Evolutionary conservation across 2,888 invertebrate genomes (phyloP).

Genomic region (Cistogaster globosa): DNA sequence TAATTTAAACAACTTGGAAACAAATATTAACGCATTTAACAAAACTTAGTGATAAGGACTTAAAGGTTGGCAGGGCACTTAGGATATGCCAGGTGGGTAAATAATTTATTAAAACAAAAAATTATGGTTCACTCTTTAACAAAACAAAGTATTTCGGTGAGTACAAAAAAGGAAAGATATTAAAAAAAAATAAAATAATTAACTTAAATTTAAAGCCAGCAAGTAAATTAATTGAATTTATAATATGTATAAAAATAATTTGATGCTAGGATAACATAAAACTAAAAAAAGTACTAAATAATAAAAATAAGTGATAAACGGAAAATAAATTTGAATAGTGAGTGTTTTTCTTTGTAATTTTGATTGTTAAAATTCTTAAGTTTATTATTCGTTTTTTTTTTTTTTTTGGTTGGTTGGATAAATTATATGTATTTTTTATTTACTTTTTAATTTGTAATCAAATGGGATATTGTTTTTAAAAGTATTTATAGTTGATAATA

Average conservation of each 20-base stretch:
- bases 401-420: slow-evolving; percentile 24
- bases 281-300: slow-evolving; percentile 7
- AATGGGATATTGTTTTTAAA: slow-evolving; percentile 59
- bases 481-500: slow-evolving; percentile 47
- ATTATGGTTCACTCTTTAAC: slow-evolving; percentile 59
- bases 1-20: slow-evolving; percentile 57
- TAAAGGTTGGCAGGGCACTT: slow-evolving; percentile 43
- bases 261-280: slow-evolving; percentile 61
- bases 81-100: slow-evolving; percentile 51
- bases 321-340: slow-evolving; percentile 55
- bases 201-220: slow-evolving; percentile 68
- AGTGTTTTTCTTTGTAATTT: slow-evolving; percentile 56
- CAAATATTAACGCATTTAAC: slow-evolving; percentile 67
- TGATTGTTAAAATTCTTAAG: slow-evolving; percentile 51
- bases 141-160: slow-evolving; percentile 72
- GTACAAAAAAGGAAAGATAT: slow-evolving; percentile 39
- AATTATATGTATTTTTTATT: slow-evolving; percentile 13
- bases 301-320: slow-evolving; percentile 54
- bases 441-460: slow-evolving; percentile 59
- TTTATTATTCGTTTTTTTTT: slow-evolving; percentile 23
- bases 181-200: slow-evolving; percentile 31
- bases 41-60: slow-evolving; percentile 60
- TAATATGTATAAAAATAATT: slow-evolving; percentile 38
- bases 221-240: slow-evolving; percentile 49
- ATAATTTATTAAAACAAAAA: slow-evolving; percentile 69